A percentile compares a stretch with the other conserved stretches of the same genome.
These are phyloP conservation scores for Neogobius melanostomus DNA, from an alignment of 2,113 vertebrate species.

Conservation along the genomic window DNA sequence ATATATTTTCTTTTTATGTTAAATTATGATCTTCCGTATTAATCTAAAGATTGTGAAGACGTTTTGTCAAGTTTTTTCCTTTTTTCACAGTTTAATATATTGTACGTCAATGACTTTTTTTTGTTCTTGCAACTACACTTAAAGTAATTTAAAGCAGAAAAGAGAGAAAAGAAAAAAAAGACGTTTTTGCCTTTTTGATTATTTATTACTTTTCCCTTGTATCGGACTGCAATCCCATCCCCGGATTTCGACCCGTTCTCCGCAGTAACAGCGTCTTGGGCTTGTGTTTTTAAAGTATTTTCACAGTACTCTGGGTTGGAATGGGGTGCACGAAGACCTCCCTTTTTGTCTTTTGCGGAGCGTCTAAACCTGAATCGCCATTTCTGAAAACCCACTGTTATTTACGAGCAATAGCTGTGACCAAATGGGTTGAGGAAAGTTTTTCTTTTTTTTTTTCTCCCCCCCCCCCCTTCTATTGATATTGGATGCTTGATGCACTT, in stretches of 20 bases:
- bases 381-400: conserved; percentile 46
- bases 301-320: conserved; percentile 20
- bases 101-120: conserved; percentile 96
- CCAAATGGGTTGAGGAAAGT: conserved; percentile 72
- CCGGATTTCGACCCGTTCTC: conserved; percentile 73
- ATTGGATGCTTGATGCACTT: conserved; percentile 69
- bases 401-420: conserved; percentile 74
- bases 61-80: conserved; percentile 85
- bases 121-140: conserved; percentile 96
- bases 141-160: conserved; percentile 98
- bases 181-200: conserved; percentile 88
- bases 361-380: conserved; percentile 14
- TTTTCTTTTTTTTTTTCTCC: background rate
- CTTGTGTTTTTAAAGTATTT: conserved; percentile 32
- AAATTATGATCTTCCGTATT: conserved; percentile 99
- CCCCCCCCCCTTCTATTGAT: conserved; percentile 27
- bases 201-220: conserved; percentile 91
- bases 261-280: conserved; percentile 35
- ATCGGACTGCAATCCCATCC: conserved; percentile 94
- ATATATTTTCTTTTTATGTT: conserved; percentile 99
- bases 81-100: conserved; percentile 99
- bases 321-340: conserved; percentile 23
- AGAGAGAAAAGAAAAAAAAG: conserved; percentile 81
- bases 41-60: conserved; percentile 99
- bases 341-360: conserved; percentile 8